phyloP scores from a whole-genome alignment of 2,797 vertebrate species.

The Pelochelys cantorii region DNA sequence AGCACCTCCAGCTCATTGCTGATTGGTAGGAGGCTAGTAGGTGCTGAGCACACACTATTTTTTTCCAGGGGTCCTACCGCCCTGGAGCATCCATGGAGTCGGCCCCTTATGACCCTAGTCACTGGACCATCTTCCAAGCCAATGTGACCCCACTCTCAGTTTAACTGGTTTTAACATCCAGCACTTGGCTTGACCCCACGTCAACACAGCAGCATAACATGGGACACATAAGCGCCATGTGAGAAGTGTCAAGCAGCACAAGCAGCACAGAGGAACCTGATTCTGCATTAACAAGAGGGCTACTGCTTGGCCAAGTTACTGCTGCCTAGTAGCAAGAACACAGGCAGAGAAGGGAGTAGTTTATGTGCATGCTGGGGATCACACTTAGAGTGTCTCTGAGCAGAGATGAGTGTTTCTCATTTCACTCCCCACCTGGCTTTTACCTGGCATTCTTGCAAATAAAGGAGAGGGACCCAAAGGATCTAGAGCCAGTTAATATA shows the following conservation, averaged over 20 bases:
- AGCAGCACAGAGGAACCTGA: not conserved
- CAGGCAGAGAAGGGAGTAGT: not conserved
- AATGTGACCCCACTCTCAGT: not conserved
- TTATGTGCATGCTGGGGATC: not conserved
- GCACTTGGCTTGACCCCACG: not conserved
- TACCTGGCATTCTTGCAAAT: not conserved
- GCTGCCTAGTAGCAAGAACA: not conserved
- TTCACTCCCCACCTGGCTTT: not conserved
- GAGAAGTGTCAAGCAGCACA: not conserved
- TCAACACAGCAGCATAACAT: not conserved
- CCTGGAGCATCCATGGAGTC: too few species aligned
- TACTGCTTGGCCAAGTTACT: not conserved
- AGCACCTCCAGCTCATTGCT: too few species aligned
- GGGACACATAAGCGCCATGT: not conserved
- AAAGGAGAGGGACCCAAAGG: not conserved
- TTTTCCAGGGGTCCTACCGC: too few species aligned
- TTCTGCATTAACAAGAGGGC: not conserved
- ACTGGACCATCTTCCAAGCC: not conserved
- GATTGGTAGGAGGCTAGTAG: too few species aligned
- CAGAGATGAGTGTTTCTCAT: not conserved
- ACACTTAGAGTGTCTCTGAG: accelerated
- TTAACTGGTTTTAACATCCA: not conserved
- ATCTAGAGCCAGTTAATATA: not conserved
- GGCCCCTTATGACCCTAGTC: not conserved
- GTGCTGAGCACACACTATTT: too few species aligned